Evolutionary conservation across 2,797 vertebrate species (phyloP).

Genomic region (Picus viridis): DNA sequence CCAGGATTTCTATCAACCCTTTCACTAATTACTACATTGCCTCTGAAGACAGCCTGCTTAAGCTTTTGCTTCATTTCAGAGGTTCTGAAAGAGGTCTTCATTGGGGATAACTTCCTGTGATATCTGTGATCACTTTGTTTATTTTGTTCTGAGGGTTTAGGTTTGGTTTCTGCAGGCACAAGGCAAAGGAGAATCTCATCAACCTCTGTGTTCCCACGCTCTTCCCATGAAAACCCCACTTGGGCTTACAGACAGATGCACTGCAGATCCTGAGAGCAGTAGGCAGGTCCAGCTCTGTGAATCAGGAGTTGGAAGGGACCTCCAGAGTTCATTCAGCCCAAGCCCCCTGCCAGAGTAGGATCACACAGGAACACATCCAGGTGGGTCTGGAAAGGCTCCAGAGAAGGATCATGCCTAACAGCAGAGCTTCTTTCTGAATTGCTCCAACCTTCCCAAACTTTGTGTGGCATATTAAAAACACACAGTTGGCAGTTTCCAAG

Average conservation of each 20-base stretch:
- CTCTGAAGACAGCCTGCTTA: neutral
- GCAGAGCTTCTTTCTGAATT: neutral
- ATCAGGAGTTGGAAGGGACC: too few relatives aligned
- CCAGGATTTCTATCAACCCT: neutral
- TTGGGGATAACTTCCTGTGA: neutral
- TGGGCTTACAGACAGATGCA: constrained; percentile 13
- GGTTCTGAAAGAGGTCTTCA: neutral
- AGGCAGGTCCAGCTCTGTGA: neutral
- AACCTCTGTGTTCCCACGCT: constrained; percentile 11
- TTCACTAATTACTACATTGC: neutral
- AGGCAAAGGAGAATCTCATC: neutral
- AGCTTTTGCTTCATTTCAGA: neutral
- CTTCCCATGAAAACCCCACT: constrained; percentile 39
- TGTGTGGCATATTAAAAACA: neutral
- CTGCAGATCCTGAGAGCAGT: neutral
- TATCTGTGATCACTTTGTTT: neutral
- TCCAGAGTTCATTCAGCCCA: too few relatives aligned
- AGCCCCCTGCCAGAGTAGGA: too few relatives aligned
- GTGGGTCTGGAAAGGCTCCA: too few relatives aligned
- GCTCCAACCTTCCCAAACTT: constrained; percentile 20
- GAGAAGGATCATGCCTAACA: neutral
- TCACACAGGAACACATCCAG: too few relatives aligned
- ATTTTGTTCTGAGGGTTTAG: constrained; percentile 24
- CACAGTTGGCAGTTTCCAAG: constrained; percentile 7
- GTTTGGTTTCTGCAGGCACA: constrained; percentile 21